Conservation (phyloP, 2,888 invertebrate species). For the Copidosoma aretas region DNA sequence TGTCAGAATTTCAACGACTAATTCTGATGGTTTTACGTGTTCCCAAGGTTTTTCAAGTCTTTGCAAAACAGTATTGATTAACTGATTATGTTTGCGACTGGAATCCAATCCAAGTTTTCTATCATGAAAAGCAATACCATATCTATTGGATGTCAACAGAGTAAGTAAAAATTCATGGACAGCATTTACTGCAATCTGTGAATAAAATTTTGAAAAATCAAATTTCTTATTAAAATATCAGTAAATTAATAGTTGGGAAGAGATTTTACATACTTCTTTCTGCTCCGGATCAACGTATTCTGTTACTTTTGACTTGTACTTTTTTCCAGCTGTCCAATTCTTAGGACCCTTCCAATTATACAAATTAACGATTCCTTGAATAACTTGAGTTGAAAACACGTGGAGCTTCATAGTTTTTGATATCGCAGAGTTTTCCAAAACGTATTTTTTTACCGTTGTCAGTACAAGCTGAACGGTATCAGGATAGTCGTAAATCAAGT, state of each 20-base stretch:
- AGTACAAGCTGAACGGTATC: conserved; percentile 73
- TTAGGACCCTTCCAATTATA: conserved; percentile 79
- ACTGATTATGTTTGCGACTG: conserved; percentile 68
- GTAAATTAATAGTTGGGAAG: conserved; percentile 4
- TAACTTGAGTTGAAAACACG: conserved; percentile 72
- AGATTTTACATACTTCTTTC: conserved; percentile 54
- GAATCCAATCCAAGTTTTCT: conserved; percentile 68
- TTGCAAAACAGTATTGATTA: conserved; percentile 70
- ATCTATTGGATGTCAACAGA: conserved; percentile 77
- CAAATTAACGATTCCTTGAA: conserved; percentile 73
- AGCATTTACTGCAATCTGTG: conserved; percentile 65
- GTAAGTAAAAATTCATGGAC: conserved; percentile 76
- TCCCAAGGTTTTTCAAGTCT: conserved; percentile 75
- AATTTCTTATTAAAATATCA: conserved; percentile 10
- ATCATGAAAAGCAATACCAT: conserved; percentile 80
- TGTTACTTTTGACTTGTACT: conserved; percentile 52
- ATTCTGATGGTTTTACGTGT: conserved; percentile 69
- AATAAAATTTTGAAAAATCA: conserved; percentile 15
- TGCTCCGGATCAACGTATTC: conserved; percentile 58
- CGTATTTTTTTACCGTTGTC: conserved; percentile 71
- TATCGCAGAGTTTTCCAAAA: conserved; percentile 71
- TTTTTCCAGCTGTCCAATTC: conserved; percentile 59
- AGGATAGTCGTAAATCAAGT: conserved; percentile 72
- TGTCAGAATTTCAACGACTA: conserved; percentile 70
- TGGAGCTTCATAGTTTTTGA: conserved; percentile 77